Evolutionary conservation across 2,113 vertebrate species (phyloP), one percentile per base, ranked within the genome.

Genomic region (Anguilla rostrata): DNA sequence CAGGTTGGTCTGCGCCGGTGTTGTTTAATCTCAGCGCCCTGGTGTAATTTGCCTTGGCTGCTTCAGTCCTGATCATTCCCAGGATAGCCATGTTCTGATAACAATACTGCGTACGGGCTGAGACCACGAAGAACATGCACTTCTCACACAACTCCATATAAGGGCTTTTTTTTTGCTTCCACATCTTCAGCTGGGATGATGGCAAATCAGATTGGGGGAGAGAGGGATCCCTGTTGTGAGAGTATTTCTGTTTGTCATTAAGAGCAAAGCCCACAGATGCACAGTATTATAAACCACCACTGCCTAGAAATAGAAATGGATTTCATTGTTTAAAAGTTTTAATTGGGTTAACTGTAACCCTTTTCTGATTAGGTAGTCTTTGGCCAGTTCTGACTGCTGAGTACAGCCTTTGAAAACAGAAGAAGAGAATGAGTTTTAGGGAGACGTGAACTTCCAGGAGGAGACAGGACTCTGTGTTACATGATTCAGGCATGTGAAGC

Each of bases 111-210:
- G 16, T n/a, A 71, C 26, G 26, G 34, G 84, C 41, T 11, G 7
- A 20, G 46, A 78, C 78, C 34, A 41, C 20, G 43, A 57, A 49
- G 49, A 34, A 34, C 43, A 29, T 60, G 84, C 79, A 39, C 39
- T 85, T 80, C 39, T 66, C 71, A 53, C 84, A 85, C 9, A 85
- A 53, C 66, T 78, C 84, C 66, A 85, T 75, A 85, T 34, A 85
- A 79, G 84, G 84, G 53, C 16, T 80, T 43, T 34, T 80, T 46
- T 8, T 39, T 40, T 41, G 40, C 22, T 86, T 12, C 26, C 53
- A 81, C 8, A 26, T 60, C 56, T 81, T 81, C 2, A 34, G 78
- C 26, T 29, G n/a, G 49, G 34, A 81, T 22, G 34, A 85, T 85
- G 39, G 80, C 78, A 29, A 34, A 40, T 66, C 78, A 66, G 78